Percentiles rank a stretch among this genome's conserved stretches.
phyloP scores from a whole-genome alignment of 2,888 invertebrate genomes.

The Agrotis clavis region DNA sequence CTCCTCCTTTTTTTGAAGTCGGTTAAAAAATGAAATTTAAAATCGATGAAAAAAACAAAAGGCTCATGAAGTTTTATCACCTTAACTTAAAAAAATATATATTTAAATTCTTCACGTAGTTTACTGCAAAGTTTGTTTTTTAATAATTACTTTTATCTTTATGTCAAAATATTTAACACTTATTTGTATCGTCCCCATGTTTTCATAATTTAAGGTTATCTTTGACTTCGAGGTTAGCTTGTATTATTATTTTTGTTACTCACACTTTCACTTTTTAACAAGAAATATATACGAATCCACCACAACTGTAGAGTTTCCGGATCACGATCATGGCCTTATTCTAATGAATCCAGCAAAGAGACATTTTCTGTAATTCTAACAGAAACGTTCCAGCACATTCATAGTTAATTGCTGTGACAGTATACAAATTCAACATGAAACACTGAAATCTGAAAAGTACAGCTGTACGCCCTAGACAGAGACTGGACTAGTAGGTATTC shows the following conservation, averaged over 20 bases:
- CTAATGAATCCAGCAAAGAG: not conserved
- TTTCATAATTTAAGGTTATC: slow-evolving; percentile 6
- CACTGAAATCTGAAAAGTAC: slow-evolving; percentile 23
- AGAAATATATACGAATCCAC: not conserved
- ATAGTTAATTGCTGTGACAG: slow-evolving; percentile 10
- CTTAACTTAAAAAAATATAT: not conserved
- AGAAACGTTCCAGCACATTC: slow-evolving; percentile 8
- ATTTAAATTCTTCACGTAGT: not conserved
- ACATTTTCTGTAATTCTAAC: not conserved
- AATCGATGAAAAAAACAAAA: not conserved
- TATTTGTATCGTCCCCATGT: not conserved
- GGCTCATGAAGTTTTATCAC: slow-evolving; percentile 21
- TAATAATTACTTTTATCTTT: slow-evolving; percentile 3
- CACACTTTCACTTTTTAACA: not conserved
- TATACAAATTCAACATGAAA: slow-evolving; percentile 11
- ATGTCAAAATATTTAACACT: not conserved
- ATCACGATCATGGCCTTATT: not conserved
- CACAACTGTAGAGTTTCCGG: not conserved
- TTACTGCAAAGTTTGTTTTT: not conserved
- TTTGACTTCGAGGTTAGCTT: slow-evolving; percentile 22
- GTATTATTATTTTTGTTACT: not conserved
- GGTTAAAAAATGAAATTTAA: not conserved
- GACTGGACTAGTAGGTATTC: slow-evolving; percentile 20
- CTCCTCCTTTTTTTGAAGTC: too few relatives aligned
- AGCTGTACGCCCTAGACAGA: slow-evolving; percentile 37